Evolutionary conservation across 1,140 invertebrate genomes (phyloP).

Genomic region (Drosophila ercepeae): DNA sequence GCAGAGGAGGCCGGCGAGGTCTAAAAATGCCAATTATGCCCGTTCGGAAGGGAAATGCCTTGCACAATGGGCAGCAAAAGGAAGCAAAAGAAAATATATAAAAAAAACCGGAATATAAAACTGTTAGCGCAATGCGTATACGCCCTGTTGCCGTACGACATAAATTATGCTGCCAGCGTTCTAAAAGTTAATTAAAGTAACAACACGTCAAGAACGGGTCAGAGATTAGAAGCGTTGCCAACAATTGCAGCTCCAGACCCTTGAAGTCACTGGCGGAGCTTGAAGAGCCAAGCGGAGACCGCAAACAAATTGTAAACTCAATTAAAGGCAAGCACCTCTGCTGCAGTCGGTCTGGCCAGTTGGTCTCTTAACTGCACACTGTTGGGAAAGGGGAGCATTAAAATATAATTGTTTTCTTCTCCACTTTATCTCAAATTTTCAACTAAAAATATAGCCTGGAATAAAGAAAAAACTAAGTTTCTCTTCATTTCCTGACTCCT

Average conservation of each 20-base stretch:
- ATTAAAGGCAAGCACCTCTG: slow-evolving; percentile 77
- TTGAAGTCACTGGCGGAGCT: slow-evolving; percentile 46
- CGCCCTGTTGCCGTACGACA: slow-evolving; percentile 24
- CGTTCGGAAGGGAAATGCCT: slow-evolving; percentile 40
- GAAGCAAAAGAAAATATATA: background rate
- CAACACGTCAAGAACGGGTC: slow-evolving; percentile 25
- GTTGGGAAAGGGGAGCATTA: background rate
- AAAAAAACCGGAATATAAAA: slow-evolving; percentile 15
- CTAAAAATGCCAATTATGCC: slow-evolving; percentile 73
- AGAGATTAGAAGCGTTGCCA: slow-evolving; percentile 37
- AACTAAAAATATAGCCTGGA: no score
- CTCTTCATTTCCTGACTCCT: no score
- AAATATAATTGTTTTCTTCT: background rate
- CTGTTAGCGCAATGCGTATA: slow-evolving; percentile 58
- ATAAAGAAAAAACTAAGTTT: no score
- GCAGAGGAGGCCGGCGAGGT: slow-evolving; percentile 3
- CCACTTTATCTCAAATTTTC: no score
- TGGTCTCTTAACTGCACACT: slow-evolving; percentile 49
- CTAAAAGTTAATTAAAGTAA: slow-evolving; percentile 61
- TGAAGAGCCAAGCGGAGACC: slow-evolving; percentile 43
- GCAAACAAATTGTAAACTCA: slow-evolving; percentile 80
- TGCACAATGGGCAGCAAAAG: slow-evolving; percentile 15
- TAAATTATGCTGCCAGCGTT: slow-evolving; percentile 28
- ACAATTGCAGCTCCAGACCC: slow-evolving; percentile 11
- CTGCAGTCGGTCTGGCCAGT: slow-evolving; percentile 29